Evolutionary conservation across 2,888 invertebrate genomes (phyloP).

Genomic region (Erpobdella octoculata): DNA sequence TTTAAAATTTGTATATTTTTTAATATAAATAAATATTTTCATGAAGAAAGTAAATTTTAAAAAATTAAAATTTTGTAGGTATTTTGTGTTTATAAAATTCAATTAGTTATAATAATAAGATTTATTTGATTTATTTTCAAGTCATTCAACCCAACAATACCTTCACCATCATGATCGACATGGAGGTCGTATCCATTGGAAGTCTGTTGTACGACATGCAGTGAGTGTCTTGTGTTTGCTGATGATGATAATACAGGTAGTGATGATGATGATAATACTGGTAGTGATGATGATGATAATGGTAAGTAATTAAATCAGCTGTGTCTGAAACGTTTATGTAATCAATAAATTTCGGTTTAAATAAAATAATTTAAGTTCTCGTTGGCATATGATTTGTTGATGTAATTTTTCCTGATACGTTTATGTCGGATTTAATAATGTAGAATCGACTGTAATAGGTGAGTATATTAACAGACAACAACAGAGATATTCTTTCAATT

Average conservation of each 20-base stretch:
- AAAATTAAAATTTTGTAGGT: neutral
- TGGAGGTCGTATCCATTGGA: slow-evolving; percentile 27
- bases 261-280: neutral
- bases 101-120: neutral
- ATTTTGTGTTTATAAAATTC: neutral
- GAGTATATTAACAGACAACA: no score
- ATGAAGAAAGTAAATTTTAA: neutral
- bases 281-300: neutral
- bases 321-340: no score
- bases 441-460: no score
- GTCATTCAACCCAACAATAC: slow-evolving; percentile 71
- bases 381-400: no score
- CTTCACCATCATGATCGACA: slow-evolving; percentile 72
- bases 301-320: neutral
- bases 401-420: no score
- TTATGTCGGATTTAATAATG: no score
- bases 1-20: no score
- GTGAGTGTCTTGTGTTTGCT: slow-evolving; percentile 13
- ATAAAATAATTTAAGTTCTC: no score
- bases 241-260: neutral
- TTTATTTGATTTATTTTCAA: slow-evolving; percentile 38
- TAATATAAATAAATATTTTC: no score
- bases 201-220: slow-evolving; percentile 27
- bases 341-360: no score
- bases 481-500: no score